Base-by-base conservation (phyloP, 2,113 vertebrate genomes). In the Microcebus griseorufus region DNA sequence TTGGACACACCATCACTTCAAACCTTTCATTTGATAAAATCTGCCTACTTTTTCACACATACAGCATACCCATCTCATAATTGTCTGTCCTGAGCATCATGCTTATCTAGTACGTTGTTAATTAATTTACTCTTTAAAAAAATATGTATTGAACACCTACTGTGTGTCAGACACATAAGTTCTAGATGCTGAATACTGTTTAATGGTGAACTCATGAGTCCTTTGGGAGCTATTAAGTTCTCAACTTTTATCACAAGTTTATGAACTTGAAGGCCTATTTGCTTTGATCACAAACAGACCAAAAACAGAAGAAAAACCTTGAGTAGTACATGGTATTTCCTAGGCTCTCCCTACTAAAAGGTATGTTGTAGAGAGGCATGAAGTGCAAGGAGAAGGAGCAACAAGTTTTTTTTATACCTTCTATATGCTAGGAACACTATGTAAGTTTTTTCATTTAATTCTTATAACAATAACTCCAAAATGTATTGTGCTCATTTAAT, bases 31-130 rank as follows among this genome's bases (percentile, higher is more conserved):
- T 95, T 94, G 64, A 92, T 95, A 91, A 89, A 80, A 53, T 53
- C 60, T 84, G 27, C n/a, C 70, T 18, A 76, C n/a, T n/a, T 93
- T 94, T 97, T 72, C 88, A 96, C 64, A 94, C 67, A 93, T 96
- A 48, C 6, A 88, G 34, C 45, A 60, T 89, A 18, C 53, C 11
- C 62, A 75, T 81, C 53, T 53, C 45, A 58, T 88, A 93, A 88
- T 72, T 95, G 87, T 84, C 65, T 75, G 10, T 58, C 82, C 76
- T 29, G 58, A 88, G 11, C 67, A 84, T 80, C n/a, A 92, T 65
- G 6, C 9, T 89, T 92, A 86, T 72, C 91, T 58, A 37, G 45
- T 92, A 90, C 20, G 90, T 87, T 75, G 39, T 95, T 90, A 83
- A 90, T 53, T 95, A 72, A 45, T 92, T 88, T 42, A 84, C 8